A percentile compares a stretch with the other conserved stretches of the same genome.
Conservation (phyloP, 2,888 invertebrate genomes). For the Leptopilina syphax region DNA sequence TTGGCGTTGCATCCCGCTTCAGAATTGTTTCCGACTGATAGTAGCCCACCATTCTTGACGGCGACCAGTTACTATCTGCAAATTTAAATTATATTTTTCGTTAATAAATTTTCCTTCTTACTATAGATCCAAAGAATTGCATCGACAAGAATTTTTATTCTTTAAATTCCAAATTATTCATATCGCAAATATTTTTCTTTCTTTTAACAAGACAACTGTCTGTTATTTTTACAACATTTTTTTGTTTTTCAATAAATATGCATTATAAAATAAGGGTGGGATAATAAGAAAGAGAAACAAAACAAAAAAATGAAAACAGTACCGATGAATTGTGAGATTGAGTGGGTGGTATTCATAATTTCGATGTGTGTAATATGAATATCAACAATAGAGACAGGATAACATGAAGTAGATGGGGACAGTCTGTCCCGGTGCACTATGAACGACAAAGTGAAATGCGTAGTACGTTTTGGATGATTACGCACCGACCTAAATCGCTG, state of each 20-base stretch:
- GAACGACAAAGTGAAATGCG: slow-evolving; percentile 39
- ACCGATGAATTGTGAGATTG: background rate
- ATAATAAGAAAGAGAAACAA: no score
- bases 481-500: slow-evolving; percentile 51
- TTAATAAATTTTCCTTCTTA: background rate
- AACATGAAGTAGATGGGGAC: slow-evolving; percentile 51
- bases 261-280: no score
- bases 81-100: slow-evolving; percentile 3
- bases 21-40: slow-evolving; percentile 61
- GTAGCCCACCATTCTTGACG: slow-evolving; percentile 65
- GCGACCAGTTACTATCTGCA: slow-evolving; percentile 50
- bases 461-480: slow-evolving; percentile 51
- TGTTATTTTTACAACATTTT: no score
- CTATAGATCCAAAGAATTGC: background rate
- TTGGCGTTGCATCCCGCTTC: slow-evolving; percentile 53
- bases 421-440: slow-evolving; percentile 27
- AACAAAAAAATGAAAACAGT: background rate
- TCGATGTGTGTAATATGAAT: background rate
- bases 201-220: no score
- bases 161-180: no score
- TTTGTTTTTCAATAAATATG: no score
- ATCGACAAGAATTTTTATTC: no score
- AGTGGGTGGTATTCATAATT: background rate
- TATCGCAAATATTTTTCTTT: no score
- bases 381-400: slow-evolving; percentile 47